Evolutionary conservation across 2,888 invertebrate species (phyloP).

Genomic region (Dicyrtoma fusca): DNA sequence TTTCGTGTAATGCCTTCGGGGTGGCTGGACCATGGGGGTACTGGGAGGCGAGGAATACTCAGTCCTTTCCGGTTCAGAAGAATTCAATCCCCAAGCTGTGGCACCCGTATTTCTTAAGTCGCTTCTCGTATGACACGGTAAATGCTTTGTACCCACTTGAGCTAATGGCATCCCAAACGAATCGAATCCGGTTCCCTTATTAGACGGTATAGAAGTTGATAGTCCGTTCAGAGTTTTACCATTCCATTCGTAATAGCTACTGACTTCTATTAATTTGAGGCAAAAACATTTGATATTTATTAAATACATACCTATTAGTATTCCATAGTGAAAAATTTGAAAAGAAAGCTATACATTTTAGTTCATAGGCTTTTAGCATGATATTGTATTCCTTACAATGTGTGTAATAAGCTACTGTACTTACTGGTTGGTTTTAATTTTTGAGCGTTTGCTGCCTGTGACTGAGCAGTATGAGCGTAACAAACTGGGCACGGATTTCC

Average conservation of each 20-base stretch:
- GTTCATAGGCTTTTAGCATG: background rate
- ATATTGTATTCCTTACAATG: background rate
- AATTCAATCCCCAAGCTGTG: conserved; percentile 29
- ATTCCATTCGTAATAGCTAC: conserved; percentile 34
- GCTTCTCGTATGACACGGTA: conserved; percentile 22
- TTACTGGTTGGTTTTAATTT: conserved; percentile 24
- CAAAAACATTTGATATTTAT: too few relatives aligned
- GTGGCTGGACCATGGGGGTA: conserved; percentile 11
- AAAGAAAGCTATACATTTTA: background rate
- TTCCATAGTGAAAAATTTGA: too few relatives aligned
- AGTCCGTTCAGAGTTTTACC: conserved; percentile 26
- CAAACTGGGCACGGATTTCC: conserved; percentile 34
- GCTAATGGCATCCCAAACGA: conserved; percentile 31
- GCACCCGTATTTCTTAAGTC: conserved; percentile 31
- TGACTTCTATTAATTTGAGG: too few relatives aligned
- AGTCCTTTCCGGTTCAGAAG: conserved; percentile 10
- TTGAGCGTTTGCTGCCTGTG: conserved; percentile 27
- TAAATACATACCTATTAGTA: too few relatives aligned
- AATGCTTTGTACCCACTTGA: background rate
- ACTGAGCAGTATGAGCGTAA: conserved; percentile 36
- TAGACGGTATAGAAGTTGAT: background rate
- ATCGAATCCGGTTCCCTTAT: conserved; percentile 35
- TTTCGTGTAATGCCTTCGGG: conserved; percentile 29
- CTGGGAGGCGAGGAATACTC: conserved; percentile 11
- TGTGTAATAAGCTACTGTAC: background rate